Percentiles rank a stretch among this genome's conserved stretches.
These are phyloP conservation scores for Molorchus minor DNA, from an alignment of 2,888 invertebrate genomes.

Conservation along the genomic window DNA sequence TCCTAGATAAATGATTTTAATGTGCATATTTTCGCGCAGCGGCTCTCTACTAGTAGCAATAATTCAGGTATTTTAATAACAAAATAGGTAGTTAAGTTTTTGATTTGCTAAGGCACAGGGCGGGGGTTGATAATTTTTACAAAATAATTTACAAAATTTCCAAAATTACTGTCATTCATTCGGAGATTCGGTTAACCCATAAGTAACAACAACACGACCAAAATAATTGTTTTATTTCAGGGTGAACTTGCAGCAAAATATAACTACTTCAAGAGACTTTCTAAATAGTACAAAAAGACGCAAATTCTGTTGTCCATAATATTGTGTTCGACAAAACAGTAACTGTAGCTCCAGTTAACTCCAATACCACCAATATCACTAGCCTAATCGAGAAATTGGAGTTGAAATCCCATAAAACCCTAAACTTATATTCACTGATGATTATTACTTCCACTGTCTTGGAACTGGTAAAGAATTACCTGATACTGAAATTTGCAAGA, in stretches of 20 bases:
- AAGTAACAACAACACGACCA: too few relatives aligned
- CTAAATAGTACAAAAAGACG: slow-evolving; percentile 21
- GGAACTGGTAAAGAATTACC: slow-evolving; percentile 37
- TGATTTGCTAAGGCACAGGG: too few relatives aligned
- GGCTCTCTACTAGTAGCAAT: too few relatives aligned
- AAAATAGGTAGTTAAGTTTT: too few relatives aligned
- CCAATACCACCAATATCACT: background rate
- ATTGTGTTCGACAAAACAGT: background rate
- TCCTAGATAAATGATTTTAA: too few relatives aligned
- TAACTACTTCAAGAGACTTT: slow-evolving; percentile 24
- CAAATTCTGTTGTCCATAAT: background rate
- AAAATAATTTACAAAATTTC: too few relatives aligned
- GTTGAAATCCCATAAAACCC: slow-evolving; percentile 5
- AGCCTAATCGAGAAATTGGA: background rate
- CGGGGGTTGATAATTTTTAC: too few relatives aligned
- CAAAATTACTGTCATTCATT: too few relatives aligned
- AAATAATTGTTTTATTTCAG: slow-evolving; percentile 33
- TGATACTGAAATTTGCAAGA: slow-evolving; percentile 42
- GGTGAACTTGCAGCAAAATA: slow-evolving; percentile 41
- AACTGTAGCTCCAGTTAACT: background rate
- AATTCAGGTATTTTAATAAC: too few relatives aligned
- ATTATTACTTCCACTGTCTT: slow-evolving; percentile 37
- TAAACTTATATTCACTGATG: slow-evolving; percentile 40
- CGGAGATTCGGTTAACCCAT: too few relatives aligned
- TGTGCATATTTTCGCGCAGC: too few relatives aligned